Evolutionary conservation across 2,888 invertebrate species (phyloP).

Genomic region (Hoplodrina blanda): DNA sequence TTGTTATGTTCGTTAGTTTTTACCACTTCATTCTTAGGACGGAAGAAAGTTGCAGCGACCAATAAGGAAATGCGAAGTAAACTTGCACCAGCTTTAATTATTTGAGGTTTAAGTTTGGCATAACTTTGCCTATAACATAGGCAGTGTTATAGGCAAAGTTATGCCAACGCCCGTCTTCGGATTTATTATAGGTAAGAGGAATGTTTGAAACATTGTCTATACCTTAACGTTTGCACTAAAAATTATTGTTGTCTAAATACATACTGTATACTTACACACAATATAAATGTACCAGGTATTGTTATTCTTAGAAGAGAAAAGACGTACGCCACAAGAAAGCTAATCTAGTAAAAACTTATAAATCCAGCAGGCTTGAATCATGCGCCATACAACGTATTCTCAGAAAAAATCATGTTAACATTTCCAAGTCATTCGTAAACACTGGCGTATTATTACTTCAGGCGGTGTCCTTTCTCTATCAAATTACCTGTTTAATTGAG

Average conservation of each 20-base stretch:
- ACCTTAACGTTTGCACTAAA: neutral
- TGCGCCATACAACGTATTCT: constrained; percentile 15
- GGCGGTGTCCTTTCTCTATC: constrained; percentile 28
- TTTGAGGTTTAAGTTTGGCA: too few relatives aligned
- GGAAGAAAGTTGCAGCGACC: too few relatives aligned
- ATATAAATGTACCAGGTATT: neutral
- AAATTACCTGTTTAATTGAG: constrained; percentile 7
- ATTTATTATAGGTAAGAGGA: neutral
- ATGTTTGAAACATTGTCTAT: neutral
- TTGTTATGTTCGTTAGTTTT: too few relatives aligned
- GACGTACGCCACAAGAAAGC: neutral
- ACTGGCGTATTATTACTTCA: neutral
- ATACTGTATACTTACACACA: neutral
- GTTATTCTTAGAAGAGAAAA: neutral
- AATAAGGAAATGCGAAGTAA: too few relatives aligned
- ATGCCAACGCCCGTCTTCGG: too few relatives aligned
- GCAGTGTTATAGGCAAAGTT: too few relatives aligned
- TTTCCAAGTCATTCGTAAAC: constrained; percentile 5
- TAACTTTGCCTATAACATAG: too few relatives aligned
- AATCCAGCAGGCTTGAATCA: neutral
- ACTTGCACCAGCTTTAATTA: too few relatives aligned
- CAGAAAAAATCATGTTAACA: neutral
- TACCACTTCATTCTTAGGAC: too few relatives aligned
- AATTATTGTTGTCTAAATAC: neutral
- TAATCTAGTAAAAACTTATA: neutral